Evolutionary conservation across 2,797 vertebrate genomes (phyloP).

Genomic region (Sphenopsis melanotis): DNA sequence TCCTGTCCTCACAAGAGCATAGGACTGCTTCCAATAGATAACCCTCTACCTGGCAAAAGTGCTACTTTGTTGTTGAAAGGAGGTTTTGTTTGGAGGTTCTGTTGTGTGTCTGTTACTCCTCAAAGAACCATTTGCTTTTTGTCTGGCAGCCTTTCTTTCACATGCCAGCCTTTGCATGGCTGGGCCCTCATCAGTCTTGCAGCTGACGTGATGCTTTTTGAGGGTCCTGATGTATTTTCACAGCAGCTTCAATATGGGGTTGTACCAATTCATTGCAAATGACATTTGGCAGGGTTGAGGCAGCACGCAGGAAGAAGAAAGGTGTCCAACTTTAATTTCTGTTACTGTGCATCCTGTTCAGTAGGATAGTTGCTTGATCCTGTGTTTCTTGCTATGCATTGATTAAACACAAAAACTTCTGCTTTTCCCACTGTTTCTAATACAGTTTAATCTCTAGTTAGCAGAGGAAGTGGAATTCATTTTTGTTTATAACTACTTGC

Average conservation of each 20-base stretch:
- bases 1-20: not conserved
- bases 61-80: not conserved
- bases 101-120: not conserved
- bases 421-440: not conserved
- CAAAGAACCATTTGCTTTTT: not conserved
- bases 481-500: not conserved
- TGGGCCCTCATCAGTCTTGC: not conserved
- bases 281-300: not conserved
- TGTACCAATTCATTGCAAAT: not conserved
- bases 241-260: not conserved
- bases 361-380: not conserved
- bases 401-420: not conserved
- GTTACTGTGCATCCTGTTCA: not conserved
- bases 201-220: not conserved
- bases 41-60: not conserved
- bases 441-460: not conserved
- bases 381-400: not conserved
- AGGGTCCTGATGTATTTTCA: not conserved
- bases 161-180: not conserved
- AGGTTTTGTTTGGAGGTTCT: fast-evolving
- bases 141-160: not conserved
- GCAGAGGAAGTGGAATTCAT: not conserved
- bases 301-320: not conserved
- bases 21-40: not conserved
- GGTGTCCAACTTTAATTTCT: not conserved